These are phyloP conservation scores for Cosmia trapezina DNA, from an alignment of 2,888 invertebrate species.

Conservation along the genomic window DNA sequence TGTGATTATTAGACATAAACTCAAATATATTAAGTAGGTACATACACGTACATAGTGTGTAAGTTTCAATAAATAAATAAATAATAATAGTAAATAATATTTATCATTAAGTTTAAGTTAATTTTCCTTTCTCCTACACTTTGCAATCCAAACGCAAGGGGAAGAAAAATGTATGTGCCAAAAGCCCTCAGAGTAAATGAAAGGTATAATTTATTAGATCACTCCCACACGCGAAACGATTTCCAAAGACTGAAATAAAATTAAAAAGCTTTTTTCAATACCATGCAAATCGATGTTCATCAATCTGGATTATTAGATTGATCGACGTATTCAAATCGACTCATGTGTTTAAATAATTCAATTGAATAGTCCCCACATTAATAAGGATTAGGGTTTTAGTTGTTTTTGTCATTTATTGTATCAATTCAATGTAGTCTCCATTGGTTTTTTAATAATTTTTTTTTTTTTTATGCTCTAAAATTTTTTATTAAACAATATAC, in stretches of 20 bases:
- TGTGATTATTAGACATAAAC: no score
- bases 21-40: no score
- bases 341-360: constrained; percentile 45
- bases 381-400: constrained; percentile 28
- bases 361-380: constrained; percentile 33
- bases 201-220: constrained; percentile 27
- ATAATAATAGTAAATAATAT: no score
- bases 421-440: constrained; percentile 1
- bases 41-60: no score
- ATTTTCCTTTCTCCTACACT: neutral
- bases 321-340: constrained; percentile 52
- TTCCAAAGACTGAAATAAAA: constrained; percentile 41
- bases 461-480: no score
- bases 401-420: constrained; percentile 22
- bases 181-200: constrained; percentile 16
- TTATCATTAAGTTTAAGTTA: neutral
- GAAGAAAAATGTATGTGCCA: neutral
- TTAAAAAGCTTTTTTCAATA: constrained; percentile 49
- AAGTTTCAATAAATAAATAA: no score
- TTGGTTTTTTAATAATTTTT: neutral
- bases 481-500: no score
- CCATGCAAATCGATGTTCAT: constrained; percentile 55
- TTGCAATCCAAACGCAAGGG: neutral
- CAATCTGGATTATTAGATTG: constrained; percentile 57
- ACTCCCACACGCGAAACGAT: constrained; percentile 13